Base-by-base conservation (phyloP, 1,140 invertebrate species). In the Drosophila trapezifrons region DNA sequence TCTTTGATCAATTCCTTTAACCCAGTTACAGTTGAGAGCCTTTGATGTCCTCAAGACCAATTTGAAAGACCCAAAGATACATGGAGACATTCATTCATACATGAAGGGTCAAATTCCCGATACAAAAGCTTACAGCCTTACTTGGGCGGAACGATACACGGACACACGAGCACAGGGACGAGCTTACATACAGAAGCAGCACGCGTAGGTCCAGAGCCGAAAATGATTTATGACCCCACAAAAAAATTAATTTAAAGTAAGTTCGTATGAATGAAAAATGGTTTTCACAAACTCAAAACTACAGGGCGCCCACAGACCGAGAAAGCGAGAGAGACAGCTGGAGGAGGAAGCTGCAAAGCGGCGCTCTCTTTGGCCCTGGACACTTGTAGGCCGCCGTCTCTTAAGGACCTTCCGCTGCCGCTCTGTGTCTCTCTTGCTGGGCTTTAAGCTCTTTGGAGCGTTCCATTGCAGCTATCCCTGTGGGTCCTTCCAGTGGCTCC, bases 231-330 rank as follows among this genome's bases (percentile, higher is more conserved):
- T 90, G 87, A 83, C 65, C 76, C 73, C 82, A 80, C 79, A 87
- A 89, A 86, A 90, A 90, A 90, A 90, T 90, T 90, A 90, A 90
- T 90, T 90, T 90, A 87, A 89, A 89, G 85, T 89, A 89, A 91
- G 87, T 91, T 91, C 90, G 90, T 86, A 91, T 91, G 89, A 91
- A 91, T 91, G 89, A 91, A 91, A 90, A 90, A 90, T 90, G 84
- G 83, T 74, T 90, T 89, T 89, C 83, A 89, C 84, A 89, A 87
- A 89, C 84, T 64, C 55, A 65, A 87, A 89, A 89, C 84, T 87
- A 87, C 84, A 87, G 80, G 76, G 77, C 60, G 42, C 75, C 75
- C 57, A 52, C 60, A 58, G 59, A 64, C 43, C 43, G 25, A 62
- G 40, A 54, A 29, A 45, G 9, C 56, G 9, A 20, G 27, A 56